phyloP scores from a whole-genome alignment of 2,113 vertebrate genomes.

The Microtus montanus region DNA sequence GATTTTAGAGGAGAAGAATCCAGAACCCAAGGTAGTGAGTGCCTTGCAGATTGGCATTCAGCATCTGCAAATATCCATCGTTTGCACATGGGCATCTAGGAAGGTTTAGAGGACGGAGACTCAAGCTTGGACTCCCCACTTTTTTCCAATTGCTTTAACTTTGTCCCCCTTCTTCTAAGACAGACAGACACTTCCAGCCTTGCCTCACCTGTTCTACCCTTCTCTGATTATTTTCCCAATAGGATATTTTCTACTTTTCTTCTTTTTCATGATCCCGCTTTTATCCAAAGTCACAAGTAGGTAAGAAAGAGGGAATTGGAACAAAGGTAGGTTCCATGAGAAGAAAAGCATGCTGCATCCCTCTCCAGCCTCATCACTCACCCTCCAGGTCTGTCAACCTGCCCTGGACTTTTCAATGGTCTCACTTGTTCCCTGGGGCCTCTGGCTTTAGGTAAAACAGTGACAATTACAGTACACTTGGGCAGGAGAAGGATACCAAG shows the following conservation, averaged over 20 bases:
- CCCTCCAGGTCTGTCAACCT: neutral
- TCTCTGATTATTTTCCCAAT: neutral
- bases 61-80: neutral
- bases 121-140: neutral
- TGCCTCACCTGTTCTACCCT: neutral
- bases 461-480: neutral
- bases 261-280: neutral
- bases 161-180: neutral
- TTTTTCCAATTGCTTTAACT: neutral
- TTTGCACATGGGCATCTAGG: accelerated
- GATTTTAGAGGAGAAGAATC: neutral
- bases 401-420: neutral
- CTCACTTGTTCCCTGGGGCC: neutral
- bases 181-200: neutral
- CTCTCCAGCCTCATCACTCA: accelerated
- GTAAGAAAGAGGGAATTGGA: neutral
- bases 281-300: neutral
- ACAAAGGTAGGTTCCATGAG: no score
- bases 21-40: neutral
- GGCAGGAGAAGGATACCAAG: neutral
- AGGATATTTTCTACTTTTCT: neutral
- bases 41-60: neutral
- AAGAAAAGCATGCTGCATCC: neutral
- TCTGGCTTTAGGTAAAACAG: neutral
- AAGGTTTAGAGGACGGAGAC: neutral